Evolutionary conservation across 92 coral and sea anemone species (phyloP), one percentile per base, ranked within the genome.

Genomic region (Zoanthus sociatus): DNA sequence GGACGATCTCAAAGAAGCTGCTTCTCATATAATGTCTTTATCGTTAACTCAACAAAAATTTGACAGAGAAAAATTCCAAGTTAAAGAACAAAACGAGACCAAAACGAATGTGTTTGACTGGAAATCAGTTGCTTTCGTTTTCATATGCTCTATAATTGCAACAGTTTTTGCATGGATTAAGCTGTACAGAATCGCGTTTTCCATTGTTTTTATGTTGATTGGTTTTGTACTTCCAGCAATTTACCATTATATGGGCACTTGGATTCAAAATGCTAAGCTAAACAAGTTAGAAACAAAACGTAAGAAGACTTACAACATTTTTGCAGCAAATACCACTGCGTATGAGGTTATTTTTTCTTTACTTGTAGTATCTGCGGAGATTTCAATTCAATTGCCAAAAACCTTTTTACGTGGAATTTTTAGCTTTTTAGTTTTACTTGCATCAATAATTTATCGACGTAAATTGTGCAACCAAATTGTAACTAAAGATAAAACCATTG

Each of bases 1-100:
- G 9, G 93, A 84, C 73, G 92, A 87, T 53, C 92, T 94, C 4
- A 91, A 94, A 42, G 71, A 89, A 18, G 91, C 96, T 0, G 90
- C 93, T 8, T 78, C 78, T 63, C 90, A 86, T 18, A 91, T 91
- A 7, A 83, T 87, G 85, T 11, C 61, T 67, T 68, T 81, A 15
- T 45, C 75, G 0, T 6, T 54, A 53, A 66, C 85, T 46, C 46
- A 47, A 47, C 44, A n/a, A 81, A 61, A 81, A 66, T 58, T 66
- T 46, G 37, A 53, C 33, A 50, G 21, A 66, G 63, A 18, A 81
- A 66, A 64, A 45, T 6, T 32, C 53, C 42, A 21, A 18, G 7
- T 14, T 33, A 60, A 18, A 81, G 66, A 50, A 4, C 56, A 46
- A 67, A 17, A 3, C 12, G 26, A 44, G 20, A 46, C 51, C 10